Evolutionary conservation across 1,140 invertebrate genomes (phyloP), one percentile per base, ranked within the genome.

Genomic region (Archegozetes longisetosus): DNA sequence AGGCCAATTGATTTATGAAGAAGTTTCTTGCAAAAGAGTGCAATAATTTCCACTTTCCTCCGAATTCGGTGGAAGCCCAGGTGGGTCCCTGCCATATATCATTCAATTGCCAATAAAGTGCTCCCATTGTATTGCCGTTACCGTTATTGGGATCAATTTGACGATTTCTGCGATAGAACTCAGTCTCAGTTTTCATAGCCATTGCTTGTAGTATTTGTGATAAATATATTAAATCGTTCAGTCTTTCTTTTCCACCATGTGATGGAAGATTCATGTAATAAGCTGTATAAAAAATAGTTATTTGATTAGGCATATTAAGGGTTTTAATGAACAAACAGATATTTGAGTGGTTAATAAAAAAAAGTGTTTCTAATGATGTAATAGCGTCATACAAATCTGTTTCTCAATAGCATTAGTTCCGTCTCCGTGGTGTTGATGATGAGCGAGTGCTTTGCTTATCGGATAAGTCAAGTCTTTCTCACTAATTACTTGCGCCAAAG

Each of bases 1-100:
- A 80, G 2, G 82, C 68, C 14, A 85, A 73, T 24, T 80, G 64
- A 2, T 87, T 85, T 0, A 82, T 78, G 66, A 96, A 90, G 64
- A 95, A 92, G 2, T 85, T 76, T 53, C 79, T 78, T 0, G 84
- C 86, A 72, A 81, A 95, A 71, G 95, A 92, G 67, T n/a, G n/a
- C n/a, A n/a, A n/a, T n/a, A n/a, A n/a, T n/a, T n/a, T n/a, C n/a
- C n/a, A n/a, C n/a, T n/a, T 96, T 90, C 86, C 85, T 50, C 76
- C 77, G 69, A 80, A 85, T 73, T 91, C 88, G 46, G n/a, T 14
- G 46, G 14, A 14, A n/a, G 46, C 46, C 46, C 46, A 47, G 46
- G 46, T 14, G 14, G n/a, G 14, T 14, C 14, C n/a, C 14, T 14
- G 46, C 46, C 46, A 47, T 14, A 47, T 47, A n/a, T 47, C 46